A percentile compares a stretch with the other conserved stretches of the same genome.
These are phyloP conservation scores for Teleogryllus oceanicus DNA, from an alignment of 2,888 invertebrate species.

Conservation along the genomic window DNA sequence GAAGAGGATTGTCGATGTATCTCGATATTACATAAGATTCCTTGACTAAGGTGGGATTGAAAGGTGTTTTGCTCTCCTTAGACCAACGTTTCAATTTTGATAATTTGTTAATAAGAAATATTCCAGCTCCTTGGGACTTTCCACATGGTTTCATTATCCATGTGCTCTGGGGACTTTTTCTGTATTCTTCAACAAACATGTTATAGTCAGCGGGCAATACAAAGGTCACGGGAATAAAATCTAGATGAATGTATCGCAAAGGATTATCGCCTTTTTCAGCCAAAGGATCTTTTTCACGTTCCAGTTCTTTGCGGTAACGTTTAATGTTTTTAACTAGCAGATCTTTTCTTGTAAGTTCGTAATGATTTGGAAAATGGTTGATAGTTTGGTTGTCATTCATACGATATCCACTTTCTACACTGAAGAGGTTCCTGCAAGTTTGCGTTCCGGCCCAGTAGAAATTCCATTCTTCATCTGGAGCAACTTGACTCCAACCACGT, in stretches of 20 bases:
- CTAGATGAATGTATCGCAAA: conserved; percentile 20
- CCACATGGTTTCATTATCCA: conserved; percentile 98
- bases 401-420: conserved; percentile 85
- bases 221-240: conserved; percentile 26
- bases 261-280: conserved; percentile 60
- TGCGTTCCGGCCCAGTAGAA: conserved; percentile 88
- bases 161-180: conserved; percentile 88
- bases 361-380: conserved; percentile 95
- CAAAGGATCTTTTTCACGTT: conserved; percentile 80
- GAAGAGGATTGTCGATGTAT: conserved; percentile 89
- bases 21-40: conserved; percentile 93
- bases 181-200: conserved; percentile 93
- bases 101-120: conserved; percentile 90
- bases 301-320: conserved; percentile 85
- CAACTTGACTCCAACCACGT: conserved; percentile 83
- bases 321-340: conserved; percentile 93
- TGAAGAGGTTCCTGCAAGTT: conserved; percentile 84
- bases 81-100: conserved; percentile 91
- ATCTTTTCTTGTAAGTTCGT: conserved; percentile 93
- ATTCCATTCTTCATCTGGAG: conserved; percentile 91
- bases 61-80: conserved; percentile 77
- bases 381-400: conserved; percentile 90
- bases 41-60: conserved; percentile 78
- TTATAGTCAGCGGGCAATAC: conserved; percentile 69
- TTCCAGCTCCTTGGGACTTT: conserved; percentile 88